These are phyloP conservation scores for Brenthis daphne DNA, from an alignment of 2,888 invertebrate genomes.

Conservation along the genomic window DNA sequence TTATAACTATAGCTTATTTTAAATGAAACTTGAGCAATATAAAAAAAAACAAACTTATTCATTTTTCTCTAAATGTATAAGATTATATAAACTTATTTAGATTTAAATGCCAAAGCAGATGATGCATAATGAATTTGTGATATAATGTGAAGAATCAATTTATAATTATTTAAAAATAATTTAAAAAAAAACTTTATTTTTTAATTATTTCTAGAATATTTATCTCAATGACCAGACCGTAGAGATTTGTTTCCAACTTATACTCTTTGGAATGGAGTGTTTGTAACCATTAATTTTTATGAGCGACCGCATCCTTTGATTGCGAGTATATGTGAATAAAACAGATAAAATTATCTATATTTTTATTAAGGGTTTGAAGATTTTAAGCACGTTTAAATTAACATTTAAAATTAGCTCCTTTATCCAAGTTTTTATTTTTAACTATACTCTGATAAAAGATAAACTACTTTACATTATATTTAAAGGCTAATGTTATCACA, in stretches of 20 bases:
- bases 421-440: constrained; percentile 8
- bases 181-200: not conserved
- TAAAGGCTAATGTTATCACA: too few relatives aligned
- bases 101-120: too few relatives aligned
- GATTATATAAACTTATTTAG: too few relatives aligned
- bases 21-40: not conserved
- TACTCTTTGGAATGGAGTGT: constrained; percentile 66
- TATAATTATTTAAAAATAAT: not conserved
- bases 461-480: too few relatives aligned
- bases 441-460: constrained; percentile 3
- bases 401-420: constrained; percentile 33
- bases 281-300: constrained; percentile 73
- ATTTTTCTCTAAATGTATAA: too few relatives aligned
- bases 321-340: constrained; percentile 43
- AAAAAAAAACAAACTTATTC: too few relatives aligned
- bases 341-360: constrained; percentile 40
- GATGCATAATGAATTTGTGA: too few relatives aligned
- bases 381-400: constrained; percentile 31
- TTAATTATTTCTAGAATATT: constrained; percentile 21
- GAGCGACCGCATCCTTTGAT: constrained; percentile 61
- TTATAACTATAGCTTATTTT: not conserved
- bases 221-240: constrained; percentile 27
- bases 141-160: too few relatives aligned
- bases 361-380: constrained; percentile 34
- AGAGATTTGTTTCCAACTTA: constrained; percentile 54